phyloP scores from a whole-genome alignment of 2,888 invertebrate species.

The Lasioglossum oenotherae region DNA sequence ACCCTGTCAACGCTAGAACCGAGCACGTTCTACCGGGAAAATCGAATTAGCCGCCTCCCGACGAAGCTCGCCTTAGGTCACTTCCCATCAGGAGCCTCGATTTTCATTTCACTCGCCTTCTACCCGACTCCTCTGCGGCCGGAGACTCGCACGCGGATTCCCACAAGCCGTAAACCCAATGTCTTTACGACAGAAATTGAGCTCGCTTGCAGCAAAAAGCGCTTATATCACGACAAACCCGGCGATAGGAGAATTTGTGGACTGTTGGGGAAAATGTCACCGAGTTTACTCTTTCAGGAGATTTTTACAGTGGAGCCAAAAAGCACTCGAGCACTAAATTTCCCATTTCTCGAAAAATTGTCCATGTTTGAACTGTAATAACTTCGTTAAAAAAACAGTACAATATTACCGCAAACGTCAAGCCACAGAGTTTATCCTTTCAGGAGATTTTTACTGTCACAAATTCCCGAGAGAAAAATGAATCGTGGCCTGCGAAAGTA shows the following conservation, averaged over 20 bases:
- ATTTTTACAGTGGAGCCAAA: background rate
- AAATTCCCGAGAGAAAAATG: no score
- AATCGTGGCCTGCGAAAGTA: no score
- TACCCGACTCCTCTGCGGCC: background rate
- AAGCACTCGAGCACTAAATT: background rate
- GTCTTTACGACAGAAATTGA: background rate
- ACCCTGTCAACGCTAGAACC: background rate
- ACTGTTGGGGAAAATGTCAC: background rate
- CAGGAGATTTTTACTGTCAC: no score
- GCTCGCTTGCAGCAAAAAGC: background rate
- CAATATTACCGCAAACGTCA: no score
- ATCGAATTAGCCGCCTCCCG: slow-evolving; percentile 50
- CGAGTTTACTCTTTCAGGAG: background rate
- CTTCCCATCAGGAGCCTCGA: slow-evolving; percentile 6
- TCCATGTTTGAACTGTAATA: no score
- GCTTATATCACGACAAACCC: background rate
- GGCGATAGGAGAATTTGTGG: background rate
- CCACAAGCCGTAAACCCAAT: background rate
- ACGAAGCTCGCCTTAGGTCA: background rate
- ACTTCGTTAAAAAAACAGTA: no score
- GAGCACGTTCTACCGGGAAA: slow-evolving; percentile 35
- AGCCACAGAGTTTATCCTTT: no score
- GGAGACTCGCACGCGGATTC: background rate
- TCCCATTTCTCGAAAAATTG: no score
- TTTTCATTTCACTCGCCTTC: slow-evolving; percentile 14